Evolutionary conservation across 1,140 invertebrate species (phyloP).

Genomic region (Sipha flava): DNA sequence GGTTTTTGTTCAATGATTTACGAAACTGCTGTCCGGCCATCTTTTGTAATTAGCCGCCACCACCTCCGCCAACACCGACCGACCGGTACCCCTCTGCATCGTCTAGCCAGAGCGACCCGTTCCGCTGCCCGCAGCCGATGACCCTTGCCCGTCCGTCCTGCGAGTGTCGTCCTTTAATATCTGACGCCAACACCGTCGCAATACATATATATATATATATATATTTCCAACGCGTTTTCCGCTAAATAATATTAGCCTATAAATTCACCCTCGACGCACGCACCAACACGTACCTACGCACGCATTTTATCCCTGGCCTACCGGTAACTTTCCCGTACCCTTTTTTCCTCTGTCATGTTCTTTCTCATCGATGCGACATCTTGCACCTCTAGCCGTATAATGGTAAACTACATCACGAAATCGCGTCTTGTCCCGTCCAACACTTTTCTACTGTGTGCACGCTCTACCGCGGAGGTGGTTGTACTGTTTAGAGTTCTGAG

Average conservation of each 20-base stretch:
- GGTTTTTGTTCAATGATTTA: conserved; percentile 20
- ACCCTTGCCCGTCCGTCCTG: neutral
- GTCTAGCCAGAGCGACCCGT: too few relatives aligned
- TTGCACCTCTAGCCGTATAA: neutral
- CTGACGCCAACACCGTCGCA: neutral
- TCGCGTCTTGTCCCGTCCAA: too few relatives aligned
- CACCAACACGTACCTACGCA: neutral
- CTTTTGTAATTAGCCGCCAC: conserved; percentile 25
- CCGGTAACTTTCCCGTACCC: neutral
- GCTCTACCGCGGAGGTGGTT: too few relatives aligned
- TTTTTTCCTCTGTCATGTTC: neutral
- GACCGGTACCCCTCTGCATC: neutral
- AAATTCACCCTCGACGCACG: neutral
- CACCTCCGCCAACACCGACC: neutral
- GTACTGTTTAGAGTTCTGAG: too few relatives aligned
- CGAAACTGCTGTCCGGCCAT: conserved; percentile 28
- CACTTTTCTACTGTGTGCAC: too few relatives aligned
- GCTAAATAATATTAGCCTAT: conserved; percentile 24
- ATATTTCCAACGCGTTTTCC: neutral
- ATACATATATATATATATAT: neutral
- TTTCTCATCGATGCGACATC: neutral
- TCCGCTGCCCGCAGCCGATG: neutral
- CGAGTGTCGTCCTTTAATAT: conserved; percentile 16
- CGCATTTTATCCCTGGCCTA: neutral
- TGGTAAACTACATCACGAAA: too few relatives aligned